Evolutionary conservation across 1,140 invertebrate species (phyloP).

Genomic region (Drosophila athabasca): DNA sequence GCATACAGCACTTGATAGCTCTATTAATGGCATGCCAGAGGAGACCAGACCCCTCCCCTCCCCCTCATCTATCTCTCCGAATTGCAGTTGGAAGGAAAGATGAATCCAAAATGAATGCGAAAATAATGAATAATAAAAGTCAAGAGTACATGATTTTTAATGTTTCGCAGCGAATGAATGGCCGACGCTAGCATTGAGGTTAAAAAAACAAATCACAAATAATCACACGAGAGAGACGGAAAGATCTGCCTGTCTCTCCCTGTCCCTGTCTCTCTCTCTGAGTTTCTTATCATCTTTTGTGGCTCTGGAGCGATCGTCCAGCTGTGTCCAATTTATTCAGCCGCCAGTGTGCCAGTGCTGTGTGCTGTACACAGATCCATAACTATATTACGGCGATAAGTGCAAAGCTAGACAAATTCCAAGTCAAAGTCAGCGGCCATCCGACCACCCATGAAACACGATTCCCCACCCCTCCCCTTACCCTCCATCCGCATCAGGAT

Average conservation of each 20-base stretch:
- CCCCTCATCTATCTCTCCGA: background rate
- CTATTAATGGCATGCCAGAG: constrained; percentile 60
- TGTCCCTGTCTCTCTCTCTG: constrained; percentile 10
- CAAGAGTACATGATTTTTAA: constrained; percentile 74
- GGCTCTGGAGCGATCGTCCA: constrained; percentile 23
- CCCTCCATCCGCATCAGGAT: no score
- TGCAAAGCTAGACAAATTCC: constrained; percentile 70
- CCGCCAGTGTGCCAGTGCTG: constrained; percentile 63
- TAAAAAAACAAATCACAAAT: constrained; percentile 22
- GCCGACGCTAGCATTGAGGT: constrained; percentile 15
- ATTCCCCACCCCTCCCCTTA: constrained; percentile 2
- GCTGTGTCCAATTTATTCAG: constrained; percentile 73
- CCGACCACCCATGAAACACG: constrained; percentile 59
- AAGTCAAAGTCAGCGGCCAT: constrained; percentile 51
- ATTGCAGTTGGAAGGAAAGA: constrained; percentile 57
- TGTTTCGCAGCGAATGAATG: constrained; percentile 55
- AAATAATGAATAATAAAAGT: constrained; percentile 82
- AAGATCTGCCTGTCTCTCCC: background rate
- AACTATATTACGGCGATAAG: constrained; percentile 74
- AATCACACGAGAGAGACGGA: constrained; percentile 16
- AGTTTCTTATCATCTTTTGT: constrained; percentile 37
- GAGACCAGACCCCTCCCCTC: background rate
- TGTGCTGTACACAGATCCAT: constrained; percentile 47
- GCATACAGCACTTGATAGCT: constrained; percentile 69
- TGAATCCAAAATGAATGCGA: constrained; percentile 69